A percentile compares a stretch with the other conserved stretches of the same genome.
These are phyloP conservation scores for Cyprinus carpio DNA, from an alignment of 2,113 vertebrate genomes.

Conservation along the genomic window DNA sequence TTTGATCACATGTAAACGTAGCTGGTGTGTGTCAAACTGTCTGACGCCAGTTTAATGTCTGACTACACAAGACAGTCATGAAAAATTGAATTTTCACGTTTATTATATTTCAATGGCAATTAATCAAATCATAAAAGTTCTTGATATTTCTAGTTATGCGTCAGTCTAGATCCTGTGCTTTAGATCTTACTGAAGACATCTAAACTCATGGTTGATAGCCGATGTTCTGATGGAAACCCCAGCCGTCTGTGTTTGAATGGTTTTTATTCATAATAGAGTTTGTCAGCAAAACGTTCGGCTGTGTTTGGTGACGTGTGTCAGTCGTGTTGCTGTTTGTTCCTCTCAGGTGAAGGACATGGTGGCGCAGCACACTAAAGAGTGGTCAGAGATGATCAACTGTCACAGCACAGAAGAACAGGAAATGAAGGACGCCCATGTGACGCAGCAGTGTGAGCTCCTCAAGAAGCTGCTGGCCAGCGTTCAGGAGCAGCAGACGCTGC, in stretches of 20 bases:
- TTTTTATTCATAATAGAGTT: background rate
- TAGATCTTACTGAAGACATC: background rate
- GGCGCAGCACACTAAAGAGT: constrained; percentile 96
- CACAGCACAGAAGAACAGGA: constrained; percentile 92
- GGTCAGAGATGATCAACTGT: constrained; percentile 92
- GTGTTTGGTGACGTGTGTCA: background rate
- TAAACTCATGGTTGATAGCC: background rate
- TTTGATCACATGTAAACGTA: too few relatives aligned
- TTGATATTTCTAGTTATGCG: background rate
- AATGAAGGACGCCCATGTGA: constrained; percentile 87
- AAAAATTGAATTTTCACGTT: too few relatives aligned
- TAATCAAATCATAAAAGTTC: too few relatives aligned
- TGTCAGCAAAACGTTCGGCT: background rate
- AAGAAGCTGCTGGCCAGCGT: constrained; percentile 85
- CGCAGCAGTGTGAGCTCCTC: constrained; percentile 92
- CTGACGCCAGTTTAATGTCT: too few relatives aligned
- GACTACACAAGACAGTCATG: too few relatives aligned
- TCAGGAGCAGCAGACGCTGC: constrained; percentile 91
- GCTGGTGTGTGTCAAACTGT: too few relatives aligned
- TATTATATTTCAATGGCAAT: too few relatives aligned
- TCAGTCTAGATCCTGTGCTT: background rate
- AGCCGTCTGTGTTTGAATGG: background rate
- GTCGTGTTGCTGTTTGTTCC: background rate
- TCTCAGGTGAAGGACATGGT: constrained; percentile 93
- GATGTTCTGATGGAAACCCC: background rate